These are phyloP conservation scores for Apoda limacodes DNA, from an alignment of 2,888 invertebrate species.

Conservation along the genomic window DNA sequence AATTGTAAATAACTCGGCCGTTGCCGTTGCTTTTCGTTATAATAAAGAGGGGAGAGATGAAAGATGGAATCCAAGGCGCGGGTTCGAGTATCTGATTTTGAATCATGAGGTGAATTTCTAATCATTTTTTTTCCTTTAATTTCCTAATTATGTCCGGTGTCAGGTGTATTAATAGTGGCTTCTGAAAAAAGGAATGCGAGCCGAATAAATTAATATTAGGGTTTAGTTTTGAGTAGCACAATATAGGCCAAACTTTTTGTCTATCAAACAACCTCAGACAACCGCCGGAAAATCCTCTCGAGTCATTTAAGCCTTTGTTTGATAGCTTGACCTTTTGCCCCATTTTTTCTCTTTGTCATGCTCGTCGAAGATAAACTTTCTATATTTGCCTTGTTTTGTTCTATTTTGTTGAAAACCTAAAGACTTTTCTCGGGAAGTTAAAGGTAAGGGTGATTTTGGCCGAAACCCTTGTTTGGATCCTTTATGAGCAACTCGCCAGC, in stretches of 20 bases:
- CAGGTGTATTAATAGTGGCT: slow-evolving; percentile 7
- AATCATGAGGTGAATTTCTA: slow-evolving; percentile 6
- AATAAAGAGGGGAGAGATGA: slow-evolving; percentile 11
- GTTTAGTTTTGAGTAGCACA: slow-evolving; percentile 6
- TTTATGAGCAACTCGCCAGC: no score
- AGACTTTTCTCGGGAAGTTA: no score
- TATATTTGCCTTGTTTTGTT: no score
- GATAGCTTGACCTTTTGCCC: not conserved
- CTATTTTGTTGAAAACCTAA: no score
- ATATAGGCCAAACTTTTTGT: slow-evolving; percentile 1
- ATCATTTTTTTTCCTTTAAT: slow-evolving; percentile 7
- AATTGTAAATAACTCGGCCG: slow-evolving; percentile 12
- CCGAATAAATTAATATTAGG: slow-evolving; percentile 2
- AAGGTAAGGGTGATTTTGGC: slow-evolving; percentile 1
- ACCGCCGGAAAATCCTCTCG: slow-evolving; percentile 6
- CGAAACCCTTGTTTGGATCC: not conserved
- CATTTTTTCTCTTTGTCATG: slow-evolving; percentile 1
- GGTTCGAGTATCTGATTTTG: slow-evolving; percentile 7
- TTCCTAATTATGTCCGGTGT: slow-evolving; percentile 2
- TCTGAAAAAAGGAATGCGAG: slow-evolving; percentile 8
- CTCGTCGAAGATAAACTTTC: no score
- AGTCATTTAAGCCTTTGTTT: slow-evolving; percentile 5
- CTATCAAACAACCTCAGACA: slow-evolving; percentile 8
- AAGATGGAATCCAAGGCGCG: slow-evolving; percentile 4
- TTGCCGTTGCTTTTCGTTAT: slow-evolving; percentile 8